These are phyloP conservation scores for Paramisgurnus dabryanus DNA, from an alignment of 2,113 vertebrate species.

Conservation along the genomic window DNA sequence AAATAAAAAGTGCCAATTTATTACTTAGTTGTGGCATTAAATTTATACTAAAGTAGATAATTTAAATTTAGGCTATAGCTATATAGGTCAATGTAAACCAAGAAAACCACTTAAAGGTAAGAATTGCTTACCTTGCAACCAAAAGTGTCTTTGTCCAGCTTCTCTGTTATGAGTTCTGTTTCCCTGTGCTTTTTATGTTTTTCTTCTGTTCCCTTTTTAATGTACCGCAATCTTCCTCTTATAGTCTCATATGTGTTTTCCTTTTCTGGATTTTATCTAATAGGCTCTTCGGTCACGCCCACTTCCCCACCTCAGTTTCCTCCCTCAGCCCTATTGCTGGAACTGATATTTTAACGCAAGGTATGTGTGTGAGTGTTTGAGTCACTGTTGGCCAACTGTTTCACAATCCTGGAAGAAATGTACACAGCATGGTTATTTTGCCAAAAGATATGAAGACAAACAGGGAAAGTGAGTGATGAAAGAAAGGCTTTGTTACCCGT, in stretches of 20 bases:
- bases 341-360: constrained; percentile 1
- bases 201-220: constrained; percentile 3
- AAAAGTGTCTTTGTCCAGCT: neutral
- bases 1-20: no score
- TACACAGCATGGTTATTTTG: neutral
- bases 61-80: neutral
- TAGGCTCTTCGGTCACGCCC: constrained; percentile 1
- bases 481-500: neutral
- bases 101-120: neutral
- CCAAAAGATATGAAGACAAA: neutral
- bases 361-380: constrained; percentile 25
- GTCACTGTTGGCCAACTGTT: constrained; percentile 20
- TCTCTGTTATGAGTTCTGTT: neutral
- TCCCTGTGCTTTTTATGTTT: neutral
- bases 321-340: neutral
- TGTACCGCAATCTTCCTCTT: neutral
- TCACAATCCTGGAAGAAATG: constrained; percentile 47
- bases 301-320: neutral
- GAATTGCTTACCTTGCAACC: constrained; percentile 32
- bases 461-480: neutral
- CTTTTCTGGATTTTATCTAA: neutral
- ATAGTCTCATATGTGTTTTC: neutral
- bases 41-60: no score
- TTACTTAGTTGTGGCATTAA: no score
- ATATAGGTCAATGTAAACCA: neutral